Evolutionary conservation across 2,888 invertebrate species (phyloP).

Genomic region (Cryptus armator): DNA sequence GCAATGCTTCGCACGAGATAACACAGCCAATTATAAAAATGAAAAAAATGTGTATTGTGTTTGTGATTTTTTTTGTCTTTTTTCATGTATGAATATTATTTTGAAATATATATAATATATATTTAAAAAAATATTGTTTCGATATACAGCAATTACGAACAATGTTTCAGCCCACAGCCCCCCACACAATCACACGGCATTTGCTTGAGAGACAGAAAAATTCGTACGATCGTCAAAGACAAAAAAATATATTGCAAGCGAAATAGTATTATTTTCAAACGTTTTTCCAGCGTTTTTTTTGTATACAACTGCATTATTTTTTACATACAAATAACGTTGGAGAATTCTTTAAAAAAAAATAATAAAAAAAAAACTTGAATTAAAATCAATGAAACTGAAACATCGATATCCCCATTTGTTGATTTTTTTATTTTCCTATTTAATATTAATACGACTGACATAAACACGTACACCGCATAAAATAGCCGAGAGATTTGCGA

Average conservation of each 20-base stretch:
- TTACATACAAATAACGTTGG: neutral
- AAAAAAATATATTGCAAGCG: constrained; percentile 56
- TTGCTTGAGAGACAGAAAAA: constrained; percentile 42
- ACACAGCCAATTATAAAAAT: constrained; percentile 75
- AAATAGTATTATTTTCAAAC: neutral
- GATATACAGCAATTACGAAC: constrained; percentile 1
- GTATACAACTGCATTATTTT: neutral
- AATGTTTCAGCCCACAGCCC: constrained; percentile 51
- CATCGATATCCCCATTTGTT: constrained; percentile 22
- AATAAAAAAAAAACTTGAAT: neutral
- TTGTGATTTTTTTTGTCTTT: neutral
- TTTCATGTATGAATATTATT: constrained; percentile 65
- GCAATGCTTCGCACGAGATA: constrained; percentile 81
- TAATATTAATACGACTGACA: constrained; percentile 61
- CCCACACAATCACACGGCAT: constrained; percentile 50
- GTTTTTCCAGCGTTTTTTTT: neutral
- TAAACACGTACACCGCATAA: constrained; percentile 62
- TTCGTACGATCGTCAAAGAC: constrained; percentile 48
- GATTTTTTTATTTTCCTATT: constrained; percentile 8
- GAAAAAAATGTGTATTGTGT: constrained; percentile 60
- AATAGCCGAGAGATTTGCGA: constrained; percentile 11
- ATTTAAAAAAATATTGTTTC: constrained; percentile 24
- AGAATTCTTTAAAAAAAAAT: neutral
- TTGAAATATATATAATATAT: constrained; percentile 30
- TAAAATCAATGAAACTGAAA: constrained; percentile 29